phyloP scores from a whole-genome alignment of 2,888 invertebrate species.

The Oithona nana region DNA sequence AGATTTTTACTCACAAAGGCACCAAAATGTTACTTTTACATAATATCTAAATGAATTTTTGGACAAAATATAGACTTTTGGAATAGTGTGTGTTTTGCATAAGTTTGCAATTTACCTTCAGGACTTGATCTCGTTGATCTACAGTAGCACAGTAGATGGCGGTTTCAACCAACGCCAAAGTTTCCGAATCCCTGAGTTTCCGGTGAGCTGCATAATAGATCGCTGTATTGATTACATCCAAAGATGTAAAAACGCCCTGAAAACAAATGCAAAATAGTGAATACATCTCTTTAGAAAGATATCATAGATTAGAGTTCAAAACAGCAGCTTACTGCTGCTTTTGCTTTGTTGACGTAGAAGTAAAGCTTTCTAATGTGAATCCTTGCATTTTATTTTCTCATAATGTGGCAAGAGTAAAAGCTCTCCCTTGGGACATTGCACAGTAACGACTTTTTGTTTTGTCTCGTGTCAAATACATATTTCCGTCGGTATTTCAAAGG shows the following conservation, averaged over 20 bases:
- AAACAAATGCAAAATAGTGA: neutral
- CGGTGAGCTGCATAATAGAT: conserved; percentile 7
- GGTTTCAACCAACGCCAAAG: conserved; percentile 4
- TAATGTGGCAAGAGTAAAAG: no score
- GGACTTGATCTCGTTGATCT: neutral
- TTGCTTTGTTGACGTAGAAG: neutral
- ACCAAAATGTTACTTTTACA: no score
- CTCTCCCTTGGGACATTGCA: no score
- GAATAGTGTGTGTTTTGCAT: no score
- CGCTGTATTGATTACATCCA: conserved; percentile 6
- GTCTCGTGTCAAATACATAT: no score
- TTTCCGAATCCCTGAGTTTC: conserved; percentile 1
- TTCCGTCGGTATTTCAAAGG: no score
- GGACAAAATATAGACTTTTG: no score
- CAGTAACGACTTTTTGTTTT: no score
- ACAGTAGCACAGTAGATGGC: conserved; percentile 13
- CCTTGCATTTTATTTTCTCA: no score
- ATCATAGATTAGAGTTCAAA: neutral
- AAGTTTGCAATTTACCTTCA: neutral
- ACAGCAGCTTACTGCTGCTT: neutral
- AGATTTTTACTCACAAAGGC: neutral
- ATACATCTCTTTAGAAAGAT: neutral
- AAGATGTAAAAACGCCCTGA: conserved; percentile 1
- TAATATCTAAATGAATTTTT: no score
- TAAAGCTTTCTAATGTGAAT: no score